phyloP scores from a whole-genome alignment of 2,888 invertebrate genomes.

The Pollenia angustigena region DNA sequence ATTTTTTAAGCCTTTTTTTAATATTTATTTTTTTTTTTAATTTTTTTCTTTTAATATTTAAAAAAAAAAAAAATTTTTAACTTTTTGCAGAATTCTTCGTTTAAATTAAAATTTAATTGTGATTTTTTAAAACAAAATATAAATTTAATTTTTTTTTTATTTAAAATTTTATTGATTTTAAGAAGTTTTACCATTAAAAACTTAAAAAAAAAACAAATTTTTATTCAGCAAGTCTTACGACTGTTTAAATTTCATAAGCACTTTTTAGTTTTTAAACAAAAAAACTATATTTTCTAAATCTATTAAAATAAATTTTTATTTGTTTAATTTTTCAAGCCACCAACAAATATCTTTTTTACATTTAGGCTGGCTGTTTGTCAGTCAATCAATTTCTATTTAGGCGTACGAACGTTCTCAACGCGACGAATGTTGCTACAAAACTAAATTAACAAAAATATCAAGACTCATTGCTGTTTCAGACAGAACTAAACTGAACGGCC shows the following conservation, averaged over 20 bases:
- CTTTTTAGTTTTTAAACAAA: conserved; percentile 45
- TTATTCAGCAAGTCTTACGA: background rate
- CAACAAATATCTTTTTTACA: conserved; percentile 17
- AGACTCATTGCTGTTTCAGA: conserved; percentile 67
- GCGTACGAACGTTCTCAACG: conserved; percentile 79
- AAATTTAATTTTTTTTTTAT: conserved; percentile 44
- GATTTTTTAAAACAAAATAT: conserved; percentile 82
- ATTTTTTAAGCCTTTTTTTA: conserved; percentile 30
- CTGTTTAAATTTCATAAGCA: background rate
- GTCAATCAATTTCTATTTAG: conserved; percentile 33
- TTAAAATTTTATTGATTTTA: conserved; percentile 23
- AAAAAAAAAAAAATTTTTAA: conserved; percentile 18
- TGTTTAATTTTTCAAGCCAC: conserved; percentile 26
- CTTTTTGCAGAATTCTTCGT: conserved; percentile 68
- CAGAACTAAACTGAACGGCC: conserved; percentile 59
- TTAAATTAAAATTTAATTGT: conserved; percentile 35
- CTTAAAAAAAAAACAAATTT: background rate
- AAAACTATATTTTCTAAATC: conserved; percentile 50
- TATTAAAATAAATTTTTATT: conserved; percentile 54
- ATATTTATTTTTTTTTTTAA: background rate
- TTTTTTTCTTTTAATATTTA: conserved; percentile 51
- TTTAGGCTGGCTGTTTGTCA: conserved; percentile 1
- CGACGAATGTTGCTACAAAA: conserved; percentile 82
- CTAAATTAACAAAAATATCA: conserved; percentile 76
- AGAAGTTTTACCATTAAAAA: conserved; percentile 40